A percentile compares a stretch with the other conserved stretches of the same genome.
Evolutionary conservation across 2,797 vertebrate species (phyloP).

Genomic region (Tympanoctomys barrerae): DNA sequence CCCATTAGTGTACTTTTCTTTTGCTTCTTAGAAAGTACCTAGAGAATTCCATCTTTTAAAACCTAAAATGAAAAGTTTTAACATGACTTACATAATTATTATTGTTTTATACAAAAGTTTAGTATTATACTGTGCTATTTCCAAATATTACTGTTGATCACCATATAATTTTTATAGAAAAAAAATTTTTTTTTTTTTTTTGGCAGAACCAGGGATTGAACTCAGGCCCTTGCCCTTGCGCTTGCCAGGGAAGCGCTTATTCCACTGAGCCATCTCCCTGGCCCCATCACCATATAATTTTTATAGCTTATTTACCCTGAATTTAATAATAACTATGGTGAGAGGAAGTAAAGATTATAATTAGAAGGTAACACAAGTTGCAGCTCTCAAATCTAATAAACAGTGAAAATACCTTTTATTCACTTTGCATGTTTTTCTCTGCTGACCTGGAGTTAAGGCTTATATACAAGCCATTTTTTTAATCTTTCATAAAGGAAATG

Average conservation of each 20-base stretch:
- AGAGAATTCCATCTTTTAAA: constrained; percentile 15
- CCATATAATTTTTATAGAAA: constrained; percentile 2
- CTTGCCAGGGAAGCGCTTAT: no score
- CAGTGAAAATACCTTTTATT: not conserved
- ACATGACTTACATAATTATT: not conserved
- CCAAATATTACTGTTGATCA: constrained; percentile 22
- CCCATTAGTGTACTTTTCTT: not conserved
- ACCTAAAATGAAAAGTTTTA: constrained; percentile 23
- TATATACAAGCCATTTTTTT: not conserved
- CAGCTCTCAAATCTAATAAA: constrained; percentile 9
- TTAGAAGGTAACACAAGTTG: constrained; percentile 28
- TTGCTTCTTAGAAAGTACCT: not conserved
- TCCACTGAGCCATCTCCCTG: no score
- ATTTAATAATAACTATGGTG: constrained; percentile 29
- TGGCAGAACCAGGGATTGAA: no score
- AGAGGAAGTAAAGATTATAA: constrained; percentile 38
- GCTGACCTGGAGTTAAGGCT: constrained; percentile 58
- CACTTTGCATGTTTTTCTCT: constrained; percentile 28
- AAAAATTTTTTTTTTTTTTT: no score
- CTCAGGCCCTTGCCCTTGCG: no score
- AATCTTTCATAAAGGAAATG: constrained; percentile 84
- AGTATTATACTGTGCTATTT: constrained; percentile 18
- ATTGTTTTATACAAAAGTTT: constrained; percentile 36
- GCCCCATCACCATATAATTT: constrained; percentile 15
- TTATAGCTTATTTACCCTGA: not conserved